Base-by-base conservation (phyloP, 2,797 vertebrate species). In the Phoebastria nigripes region DNA sequence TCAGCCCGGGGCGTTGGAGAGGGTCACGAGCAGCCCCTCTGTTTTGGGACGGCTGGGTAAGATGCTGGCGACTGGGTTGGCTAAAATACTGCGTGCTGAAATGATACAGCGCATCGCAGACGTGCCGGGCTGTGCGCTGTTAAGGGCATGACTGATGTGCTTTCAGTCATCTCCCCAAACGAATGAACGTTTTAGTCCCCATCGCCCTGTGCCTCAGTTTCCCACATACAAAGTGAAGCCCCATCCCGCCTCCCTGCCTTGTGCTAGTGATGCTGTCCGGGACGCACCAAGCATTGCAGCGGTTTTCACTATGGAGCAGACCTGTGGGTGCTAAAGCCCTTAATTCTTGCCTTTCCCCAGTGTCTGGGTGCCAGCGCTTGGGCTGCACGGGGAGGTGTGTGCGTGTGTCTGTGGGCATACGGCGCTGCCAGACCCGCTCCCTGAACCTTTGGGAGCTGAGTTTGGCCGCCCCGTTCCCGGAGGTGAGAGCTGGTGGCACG, bases 81-180 rank as follows among this genome's bases (percentile, higher is more conserved):
- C 28, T 58, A 9, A 56, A 73, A 25, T 3, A 6, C 66, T 6
- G 31, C 3, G 1, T 83, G 69, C 52, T 16, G 3, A 37, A n/a
- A 54, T 1, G 31, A 22, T 4, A 2, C 2, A 1, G 55, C 9
- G 1, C 11, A 2, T 13, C 1, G 1, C 58, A 49, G 76, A 2
- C 4, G 0, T 2, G 24, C 35, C 1, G 1, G 33, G 47, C 66
- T 67, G 33, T 4, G 35, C 1, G 0, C 29, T 8, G 28, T 7
- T 31, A 9, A 14, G 39, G 62, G 33, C 46, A 44, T 1, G 3
- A 31, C 56, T n/a, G 25, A 5, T 1, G 46, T 26, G 62, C 35
- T 55, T 49, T 33, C 49, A 28, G 3, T 7, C 44, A 8, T 28
- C 41, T 44, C 65, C 47, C 31, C 66, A 24, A 18, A 70, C 1